Conservation (phyloP, 2,113 vertebrate genomes). For the Alosa alosa region DNA sequence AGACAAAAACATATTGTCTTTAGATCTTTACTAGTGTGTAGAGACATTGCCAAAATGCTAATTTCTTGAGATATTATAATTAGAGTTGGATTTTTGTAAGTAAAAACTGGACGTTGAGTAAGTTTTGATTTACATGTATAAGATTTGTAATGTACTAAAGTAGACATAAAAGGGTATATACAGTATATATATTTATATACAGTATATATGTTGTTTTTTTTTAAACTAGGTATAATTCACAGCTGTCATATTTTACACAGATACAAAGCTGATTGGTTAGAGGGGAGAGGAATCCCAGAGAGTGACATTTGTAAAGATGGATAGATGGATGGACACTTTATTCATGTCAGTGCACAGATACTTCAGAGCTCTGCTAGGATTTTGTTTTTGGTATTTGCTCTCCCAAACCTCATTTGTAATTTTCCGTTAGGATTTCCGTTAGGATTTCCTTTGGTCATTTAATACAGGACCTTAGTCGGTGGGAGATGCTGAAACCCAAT, state of each 20-base stretch:
- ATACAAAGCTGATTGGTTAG: background rate
- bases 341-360: slow-evolving; percentile 44
- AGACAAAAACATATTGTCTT: background rate
- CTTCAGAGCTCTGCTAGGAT: slow-evolving; percentile 34
- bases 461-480: background rate
- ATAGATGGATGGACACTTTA: too few species aligned
- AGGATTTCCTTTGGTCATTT: slow-evolving; percentile 29
- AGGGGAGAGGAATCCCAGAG: background rate
- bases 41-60: too few species aligned
- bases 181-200: background rate
- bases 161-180: background rate
- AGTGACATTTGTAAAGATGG: slow-evolving; percentile 47
- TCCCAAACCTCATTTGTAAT: slow-evolving; percentile 4
- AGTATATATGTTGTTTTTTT: background rate
- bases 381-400: slow-evolving; percentile 30
- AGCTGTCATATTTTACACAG: background rate
- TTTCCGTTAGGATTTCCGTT: slow-evolving; percentile 27
- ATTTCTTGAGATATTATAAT: background rate
- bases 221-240: background rate
- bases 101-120: background rate
- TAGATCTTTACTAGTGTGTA: too few species aligned
- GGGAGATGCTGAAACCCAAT: background rate
- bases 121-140: too few species aligned
- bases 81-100: background rate
- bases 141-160: background rate